These are phyloP conservation scores for Phyllostomus hastatus DNA, from an alignment of 2,113 vertebrate genomes.

Conservation along the genomic window DNA sequence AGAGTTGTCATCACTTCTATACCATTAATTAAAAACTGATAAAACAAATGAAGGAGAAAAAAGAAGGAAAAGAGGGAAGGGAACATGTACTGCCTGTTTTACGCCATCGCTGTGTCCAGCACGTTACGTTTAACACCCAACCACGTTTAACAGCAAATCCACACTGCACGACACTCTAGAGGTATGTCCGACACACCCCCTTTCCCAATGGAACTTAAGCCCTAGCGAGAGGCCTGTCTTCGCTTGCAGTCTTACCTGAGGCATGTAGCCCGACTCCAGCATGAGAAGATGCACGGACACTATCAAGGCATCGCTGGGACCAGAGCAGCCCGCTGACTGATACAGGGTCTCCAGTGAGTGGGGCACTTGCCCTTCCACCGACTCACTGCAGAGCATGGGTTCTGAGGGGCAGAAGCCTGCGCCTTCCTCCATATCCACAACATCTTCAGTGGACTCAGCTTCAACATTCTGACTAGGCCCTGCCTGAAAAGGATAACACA, in stretches of 20 bases:
- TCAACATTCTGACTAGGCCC: slow-evolving; percentile 72
- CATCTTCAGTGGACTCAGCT: slow-evolving; percentile 67
- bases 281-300: slow-evolving; percentile 90
- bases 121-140: neutral
- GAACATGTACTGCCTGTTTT: neutral
- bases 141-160: neutral
- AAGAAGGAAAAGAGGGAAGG: neutral
- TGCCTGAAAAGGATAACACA: slow-evolving; percentile 72
- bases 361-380: slow-evolving; percentile 87
- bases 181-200: neutral
- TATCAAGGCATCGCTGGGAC: slow-evolving; percentile 86
- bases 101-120: neutral
- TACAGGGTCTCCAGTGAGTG: slow-evolving; percentile 90
- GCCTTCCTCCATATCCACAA: slow-evolving; percentile 72
- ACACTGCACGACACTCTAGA: neutral
- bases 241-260: slow-evolving; percentile 82
- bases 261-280: slow-evolving; percentile 92
- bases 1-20: neutral
- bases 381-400: slow-evolving; percentile 94
- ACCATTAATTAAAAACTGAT: neutral
- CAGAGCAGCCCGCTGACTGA: slow-evolving; percentile 79
- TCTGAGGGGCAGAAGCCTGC: slow-evolving; percentile 77
- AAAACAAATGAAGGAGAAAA: neutral
- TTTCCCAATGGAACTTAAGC: neutral
- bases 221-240: accelerated